Evolutionary conservation across 2,888 invertebrate genomes (phyloP).

Genomic region (Phortica magna): DNA sequence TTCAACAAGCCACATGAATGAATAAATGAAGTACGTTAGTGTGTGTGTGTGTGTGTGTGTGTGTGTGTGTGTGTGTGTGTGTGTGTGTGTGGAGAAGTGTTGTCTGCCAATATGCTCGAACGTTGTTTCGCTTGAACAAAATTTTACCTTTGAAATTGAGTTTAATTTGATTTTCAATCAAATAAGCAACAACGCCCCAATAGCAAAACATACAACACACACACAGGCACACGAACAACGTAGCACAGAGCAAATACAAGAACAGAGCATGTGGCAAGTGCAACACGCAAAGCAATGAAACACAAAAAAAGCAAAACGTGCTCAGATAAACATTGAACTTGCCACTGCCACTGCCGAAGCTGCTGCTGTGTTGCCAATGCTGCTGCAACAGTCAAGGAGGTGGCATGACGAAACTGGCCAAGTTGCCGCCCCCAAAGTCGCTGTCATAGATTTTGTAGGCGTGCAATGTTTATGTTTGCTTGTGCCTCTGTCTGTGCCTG

Average conservation of each 20-base stretch:
- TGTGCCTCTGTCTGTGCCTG: not conserved
- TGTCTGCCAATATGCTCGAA: not conserved
- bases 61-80: not conserved
- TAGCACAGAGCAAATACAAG: not conserved
- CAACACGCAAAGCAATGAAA: not conserved
- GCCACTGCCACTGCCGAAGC: not conserved
- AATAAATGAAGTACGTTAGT: too few relatives aligned
- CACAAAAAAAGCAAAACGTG: not conserved
- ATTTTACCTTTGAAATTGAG: slow-evolving; percentile 34
- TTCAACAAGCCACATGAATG: too few relatives aligned
- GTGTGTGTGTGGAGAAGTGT: not conserved
- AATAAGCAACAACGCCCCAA: slow-evolving; percentile 20
- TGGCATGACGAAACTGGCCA: not conserved
- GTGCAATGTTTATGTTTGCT: not conserved
- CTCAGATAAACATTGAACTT: slow-evolving; percentile 1
- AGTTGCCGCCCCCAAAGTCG: too few relatives aligned
- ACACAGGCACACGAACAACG: not conserved
- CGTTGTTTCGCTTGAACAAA: not conserved
- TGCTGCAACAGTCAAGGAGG: slow-evolving; percentile 1
- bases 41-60: not conserved
- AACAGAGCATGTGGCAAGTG: slow-evolving; percentile 20
- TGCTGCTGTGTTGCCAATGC: too few relatives aligned
- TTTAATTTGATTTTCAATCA: slow-evolving; percentile 35
- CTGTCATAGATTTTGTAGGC: too few relatives aligned
- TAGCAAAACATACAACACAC: not conserved